phyloP scores from a whole-genome alignment of 2,113 vertebrate species.

The Phaethon lepturus region DNA sequence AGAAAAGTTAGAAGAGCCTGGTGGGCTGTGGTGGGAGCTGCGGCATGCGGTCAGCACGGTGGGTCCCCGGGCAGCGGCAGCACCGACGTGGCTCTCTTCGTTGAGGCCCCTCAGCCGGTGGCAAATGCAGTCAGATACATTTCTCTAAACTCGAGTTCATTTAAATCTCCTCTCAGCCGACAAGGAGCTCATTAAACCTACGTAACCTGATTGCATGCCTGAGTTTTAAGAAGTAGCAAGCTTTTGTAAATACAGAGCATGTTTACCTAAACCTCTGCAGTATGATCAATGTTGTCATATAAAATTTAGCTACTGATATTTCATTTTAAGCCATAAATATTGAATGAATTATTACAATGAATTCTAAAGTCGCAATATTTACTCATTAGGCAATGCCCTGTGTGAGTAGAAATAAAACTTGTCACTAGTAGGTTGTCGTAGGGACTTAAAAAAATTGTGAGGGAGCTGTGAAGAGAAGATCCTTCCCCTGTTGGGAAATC shows the following conservation, averaged over 20 bases:
- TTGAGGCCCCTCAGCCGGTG: rapidly evolving
- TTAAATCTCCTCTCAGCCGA: background rate
- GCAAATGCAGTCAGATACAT: background rate
- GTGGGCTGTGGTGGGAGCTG: background rate
- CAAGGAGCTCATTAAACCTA: background rate
- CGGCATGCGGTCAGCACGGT: background rate
- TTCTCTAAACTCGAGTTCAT: background rate
- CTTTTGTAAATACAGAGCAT: background rate
- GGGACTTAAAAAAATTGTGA: background rate
- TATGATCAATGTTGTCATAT: background rate
- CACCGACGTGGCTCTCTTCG: background rate
- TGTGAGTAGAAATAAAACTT: background rate
- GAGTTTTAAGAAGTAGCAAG: background rate
- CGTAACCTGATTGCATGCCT: background rate
- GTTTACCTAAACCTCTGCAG: background rate
- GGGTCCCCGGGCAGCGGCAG: rapidly evolving
- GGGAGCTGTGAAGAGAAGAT: background rate
- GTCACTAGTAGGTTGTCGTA: background rate
- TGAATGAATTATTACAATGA: background rate
- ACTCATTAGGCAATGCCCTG: background rate
- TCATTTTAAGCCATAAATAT: background rate
- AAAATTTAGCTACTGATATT: background rate
- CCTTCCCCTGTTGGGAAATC: background rate
- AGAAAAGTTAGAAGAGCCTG: background rate
- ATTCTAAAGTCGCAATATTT: background rate